These are phyloP conservation scores for Phoxinus phoxinus DNA, from an alignment of 2,113 vertebrate species.

Conservation along the genomic window DNA sequence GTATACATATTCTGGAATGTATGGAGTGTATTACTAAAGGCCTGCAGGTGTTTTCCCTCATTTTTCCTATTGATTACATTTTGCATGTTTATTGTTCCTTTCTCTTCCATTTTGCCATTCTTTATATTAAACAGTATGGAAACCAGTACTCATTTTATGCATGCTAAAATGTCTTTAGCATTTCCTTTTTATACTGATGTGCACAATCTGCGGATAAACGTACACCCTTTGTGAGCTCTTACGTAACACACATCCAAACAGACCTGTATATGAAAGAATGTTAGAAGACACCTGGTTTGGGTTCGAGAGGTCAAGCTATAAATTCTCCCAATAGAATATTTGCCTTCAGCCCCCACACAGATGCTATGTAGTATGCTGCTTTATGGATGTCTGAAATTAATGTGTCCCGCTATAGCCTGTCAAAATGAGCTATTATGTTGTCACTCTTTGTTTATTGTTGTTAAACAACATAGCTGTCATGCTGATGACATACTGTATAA, in stretches of 20 bases:
- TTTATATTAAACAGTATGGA: not conserved
- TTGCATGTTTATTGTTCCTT: not conserved
- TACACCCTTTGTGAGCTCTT: not conserved
- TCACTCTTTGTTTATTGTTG: constrained; percentile 13
- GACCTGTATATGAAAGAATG: not conserved
- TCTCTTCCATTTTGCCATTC: not conserved
- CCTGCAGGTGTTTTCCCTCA: not conserved
- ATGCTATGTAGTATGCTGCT: not conserved
- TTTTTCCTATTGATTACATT: not conserved
- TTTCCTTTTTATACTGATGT: too few relatives aligned
- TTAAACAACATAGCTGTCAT: not conserved
- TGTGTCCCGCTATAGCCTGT: not conserved
- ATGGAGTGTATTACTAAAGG: not conserved
- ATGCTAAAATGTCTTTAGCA: not conserved
- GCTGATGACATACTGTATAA: not conserved
- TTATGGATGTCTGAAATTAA: not conserved
- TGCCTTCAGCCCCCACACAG: not conserved
- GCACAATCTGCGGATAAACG: not conserved
- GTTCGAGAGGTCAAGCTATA: constrained; percentile 2
- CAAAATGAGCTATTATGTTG: not conserved
- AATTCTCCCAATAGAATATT: not conserved
- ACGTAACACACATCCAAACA: not conserved
- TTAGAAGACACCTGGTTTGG: not conserved
- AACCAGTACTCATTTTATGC: not conserved
- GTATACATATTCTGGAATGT: not conserved